Evolutionary conservation across 2,888 invertebrate genomes (phyloP).

Genomic region (Agonum fuliginosum): DNA sequence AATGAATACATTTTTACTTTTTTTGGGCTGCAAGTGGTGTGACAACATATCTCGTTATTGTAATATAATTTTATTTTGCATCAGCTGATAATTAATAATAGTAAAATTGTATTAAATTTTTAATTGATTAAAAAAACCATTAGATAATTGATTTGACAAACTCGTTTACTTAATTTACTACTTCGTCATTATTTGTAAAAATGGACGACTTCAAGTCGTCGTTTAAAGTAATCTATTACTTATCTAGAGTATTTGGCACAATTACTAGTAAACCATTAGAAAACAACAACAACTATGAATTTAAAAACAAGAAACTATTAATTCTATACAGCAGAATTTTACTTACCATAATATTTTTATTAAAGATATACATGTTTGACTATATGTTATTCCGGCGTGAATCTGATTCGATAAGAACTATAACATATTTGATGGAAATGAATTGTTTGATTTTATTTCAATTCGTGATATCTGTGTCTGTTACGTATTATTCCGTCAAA

Average conservation of each 20-base stretch:
- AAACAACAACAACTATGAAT: not conserved
- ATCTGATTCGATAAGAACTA: too few species aligned
- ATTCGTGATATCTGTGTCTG: not conserved
- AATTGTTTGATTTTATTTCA: not conserved
- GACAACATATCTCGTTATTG: conserved; percentile 11
- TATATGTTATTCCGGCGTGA: too few species aligned
- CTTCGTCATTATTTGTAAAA: not conserved
- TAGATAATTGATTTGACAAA: not conserved
- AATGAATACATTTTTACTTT: not conserved
- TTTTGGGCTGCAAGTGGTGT: not conserved
- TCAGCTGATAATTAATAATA: not conserved
- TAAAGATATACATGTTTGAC: too few species aligned
- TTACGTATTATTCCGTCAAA: not conserved
- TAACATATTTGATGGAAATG: too few species aligned
- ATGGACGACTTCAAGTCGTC: conserved; percentile 7
- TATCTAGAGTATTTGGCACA: not conserved
- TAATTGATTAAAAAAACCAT: not conserved
- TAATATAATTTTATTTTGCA: conserved; percentile 12
- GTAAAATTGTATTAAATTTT: not conserved
- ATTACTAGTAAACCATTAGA: not conserved
- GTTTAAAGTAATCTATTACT: not conserved
- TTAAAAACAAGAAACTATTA: not conserved
- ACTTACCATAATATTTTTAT: too few species aligned
- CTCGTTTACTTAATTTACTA: not conserved
- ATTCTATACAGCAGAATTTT: not conserved